A percentile compares a stretch with the other conserved stretches of the same genome.
Conservation (phyloP, 2,888 invertebrate genomes). For the Campoplex nolae region DNA sequence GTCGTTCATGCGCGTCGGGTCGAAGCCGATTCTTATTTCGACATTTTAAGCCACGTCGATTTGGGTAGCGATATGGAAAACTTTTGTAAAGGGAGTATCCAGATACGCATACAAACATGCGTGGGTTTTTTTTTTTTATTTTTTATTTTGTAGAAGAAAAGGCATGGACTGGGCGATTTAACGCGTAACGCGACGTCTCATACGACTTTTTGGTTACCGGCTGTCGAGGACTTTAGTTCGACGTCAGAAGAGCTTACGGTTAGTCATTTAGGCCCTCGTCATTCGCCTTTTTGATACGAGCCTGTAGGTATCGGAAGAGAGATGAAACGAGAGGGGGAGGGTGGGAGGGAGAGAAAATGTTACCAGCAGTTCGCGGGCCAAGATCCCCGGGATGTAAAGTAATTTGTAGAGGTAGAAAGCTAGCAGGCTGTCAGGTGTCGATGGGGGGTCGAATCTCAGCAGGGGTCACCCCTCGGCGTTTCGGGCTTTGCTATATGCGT, state of each 20-base stretch:
- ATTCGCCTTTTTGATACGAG: conserved; percentile 23
- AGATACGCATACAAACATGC: background rate
- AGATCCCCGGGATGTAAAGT: conserved; percentile 75
- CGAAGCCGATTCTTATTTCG: conserved; percentile 7
- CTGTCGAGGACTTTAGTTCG: background rate
- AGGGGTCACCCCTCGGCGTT: conserved; percentile 74
- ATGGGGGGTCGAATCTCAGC: conserved; percentile 80
- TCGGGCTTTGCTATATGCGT: conserved; percentile 44
- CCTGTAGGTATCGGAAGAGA: background rate
- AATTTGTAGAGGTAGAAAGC: conserved; percentile 81
- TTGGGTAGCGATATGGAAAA: conserved; percentile 48
- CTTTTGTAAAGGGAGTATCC: conserved; percentile 2
- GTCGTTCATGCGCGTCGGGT: conserved; percentile 28
- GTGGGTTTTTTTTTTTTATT: background rate
- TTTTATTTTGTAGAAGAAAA: background rate
- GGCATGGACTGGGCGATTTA: background rate
- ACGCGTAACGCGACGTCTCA: background rate
- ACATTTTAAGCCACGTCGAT: conserved; percentile 24
- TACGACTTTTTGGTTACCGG: background rate
- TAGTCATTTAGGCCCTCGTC: background rate
- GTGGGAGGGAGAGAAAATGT: conserved; percentile 30
- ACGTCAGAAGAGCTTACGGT: background rate
- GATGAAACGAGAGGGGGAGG: background rate
- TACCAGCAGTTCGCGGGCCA: conserved; percentile 53
- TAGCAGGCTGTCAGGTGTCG: conserved; percentile 80